Conservation (phyloP, 2,113 vertebrate species). For the Podiceps cristatus region DNA sequence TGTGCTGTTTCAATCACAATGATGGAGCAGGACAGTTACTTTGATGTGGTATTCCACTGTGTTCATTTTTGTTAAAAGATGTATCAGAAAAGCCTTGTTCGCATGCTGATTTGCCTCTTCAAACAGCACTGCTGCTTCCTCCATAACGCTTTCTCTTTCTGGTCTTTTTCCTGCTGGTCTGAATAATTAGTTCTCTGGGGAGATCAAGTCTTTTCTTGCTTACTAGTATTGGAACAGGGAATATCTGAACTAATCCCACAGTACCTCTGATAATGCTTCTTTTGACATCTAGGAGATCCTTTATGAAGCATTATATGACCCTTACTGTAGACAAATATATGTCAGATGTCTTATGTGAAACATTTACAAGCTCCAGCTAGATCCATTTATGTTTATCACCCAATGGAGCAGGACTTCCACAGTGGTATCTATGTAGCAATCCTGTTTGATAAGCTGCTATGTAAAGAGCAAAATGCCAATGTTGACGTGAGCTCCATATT, state of each 20-base stretch:
- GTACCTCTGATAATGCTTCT: background rate
- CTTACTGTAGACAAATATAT: background rate
- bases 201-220: conserved; percentile 49
- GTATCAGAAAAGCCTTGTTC: conserved; percentile 5
- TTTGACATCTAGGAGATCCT: background rate
- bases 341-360: background rate
- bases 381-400: background rate
- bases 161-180: conserved; percentile 44
- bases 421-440: background rate
- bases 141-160: conserved; percentile 14
- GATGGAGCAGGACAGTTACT: background rate
- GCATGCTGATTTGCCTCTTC: conserved; percentile 19
- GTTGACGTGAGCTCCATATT: background rate
- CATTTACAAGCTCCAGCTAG: conserved; percentile 1
- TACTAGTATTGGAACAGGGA: conserved; percentile 10
- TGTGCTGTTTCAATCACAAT: background rate
- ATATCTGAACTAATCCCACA: conserved; percentile 25
- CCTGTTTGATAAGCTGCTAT: background rate
- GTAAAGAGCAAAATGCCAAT: background rate
- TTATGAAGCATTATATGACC: conserved; percentile 5
- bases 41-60: background rate
- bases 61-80: conserved; percentile 15
- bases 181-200: conserved; percentile 68
- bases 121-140: conserved; percentile 28
- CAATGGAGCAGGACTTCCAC: background rate